phyloP scores from a whole-genome alignment of 1,140 invertebrate genomes.

The Eumeta japonica region DNA sequence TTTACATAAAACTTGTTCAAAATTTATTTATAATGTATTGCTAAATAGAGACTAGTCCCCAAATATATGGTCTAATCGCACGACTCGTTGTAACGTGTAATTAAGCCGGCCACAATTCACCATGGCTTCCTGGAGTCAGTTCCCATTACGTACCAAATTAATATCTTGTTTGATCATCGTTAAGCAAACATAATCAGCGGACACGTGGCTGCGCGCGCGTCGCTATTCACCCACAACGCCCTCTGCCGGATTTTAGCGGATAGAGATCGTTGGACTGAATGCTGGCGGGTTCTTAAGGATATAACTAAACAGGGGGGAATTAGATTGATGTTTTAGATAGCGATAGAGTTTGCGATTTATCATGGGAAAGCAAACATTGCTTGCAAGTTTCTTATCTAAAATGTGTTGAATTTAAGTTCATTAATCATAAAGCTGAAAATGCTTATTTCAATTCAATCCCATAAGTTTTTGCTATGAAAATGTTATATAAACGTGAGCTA shows the following conservation, averaged over 20 bases:
- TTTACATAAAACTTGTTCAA: too few species aligned
- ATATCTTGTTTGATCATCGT: conserved; percentile 55
- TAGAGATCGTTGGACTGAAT: conserved; percentile 37
- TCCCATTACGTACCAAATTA: conserved; percentile 51
- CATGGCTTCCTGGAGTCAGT: conserved; percentile 41
- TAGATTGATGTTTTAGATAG: conserved; percentile 53
- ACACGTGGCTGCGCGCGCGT: conserved; percentile 40
- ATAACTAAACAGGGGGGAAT: conserved; percentile 45
- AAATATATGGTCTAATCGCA: too few species aligned
- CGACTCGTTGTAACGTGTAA: too few species aligned
- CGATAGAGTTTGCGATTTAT: conserved; percentile 55
- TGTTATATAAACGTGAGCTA: too few species aligned
- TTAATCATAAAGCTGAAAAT: too few species aligned
- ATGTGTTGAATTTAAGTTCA: too few species aligned
- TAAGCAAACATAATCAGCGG: conserved; percentile 51
- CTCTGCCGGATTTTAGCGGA: conserved; percentile 47
- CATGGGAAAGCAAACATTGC: conserved; percentile 42
- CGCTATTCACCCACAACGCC: conserved; percentile 24
- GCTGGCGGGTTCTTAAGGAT: conserved; percentile 45
- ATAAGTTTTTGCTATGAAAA: too few species aligned
- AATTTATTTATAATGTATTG: too few species aligned
- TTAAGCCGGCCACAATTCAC: too few species aligned
- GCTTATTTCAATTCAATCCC: too few species aligned
- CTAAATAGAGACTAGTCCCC: too few species aligned
- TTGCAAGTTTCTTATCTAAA: too few species aligned